Conservation (phyloP, 2,888 invertebrate genomes). For the Rambutsinella grinnellia region DNA sequence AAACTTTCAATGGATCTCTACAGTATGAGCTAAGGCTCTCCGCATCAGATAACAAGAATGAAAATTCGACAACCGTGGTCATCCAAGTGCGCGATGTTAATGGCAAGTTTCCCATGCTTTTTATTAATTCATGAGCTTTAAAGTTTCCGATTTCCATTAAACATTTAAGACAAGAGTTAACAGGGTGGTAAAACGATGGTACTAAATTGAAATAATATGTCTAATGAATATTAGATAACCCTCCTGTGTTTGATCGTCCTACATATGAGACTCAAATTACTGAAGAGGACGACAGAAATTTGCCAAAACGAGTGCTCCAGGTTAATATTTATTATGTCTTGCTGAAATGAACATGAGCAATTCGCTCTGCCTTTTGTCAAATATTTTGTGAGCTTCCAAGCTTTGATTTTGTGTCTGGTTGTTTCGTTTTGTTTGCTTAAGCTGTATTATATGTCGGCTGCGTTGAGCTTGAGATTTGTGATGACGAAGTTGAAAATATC, state of each 20-base stretch:
- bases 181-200: neutral
- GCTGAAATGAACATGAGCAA: too few species aligned
- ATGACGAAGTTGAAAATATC: too few species aligned
- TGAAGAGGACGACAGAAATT: slow-evolving; percentile 93
- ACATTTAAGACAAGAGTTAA: too few species aligned
- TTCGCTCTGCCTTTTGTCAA: too few species aligned
- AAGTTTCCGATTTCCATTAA: neutral
- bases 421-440: too few species aligned
- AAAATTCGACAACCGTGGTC: slow-evolving; percentile 96
- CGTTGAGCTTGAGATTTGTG: too few species aligned
- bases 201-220: slow-evolving; percentile 11
- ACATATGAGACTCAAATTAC: slow-evolving; percentile 96
- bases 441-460: too few species aligned
- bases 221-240: slow-evolving; percentile 58
- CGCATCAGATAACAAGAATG: slow-evolving; percentile 95
- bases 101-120: slow-evolving; percentile 76
- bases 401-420: too few species aligned
- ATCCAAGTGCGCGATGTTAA: slow-evolving; percentile 98
- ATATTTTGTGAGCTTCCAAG: too few species aligned
- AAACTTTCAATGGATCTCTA: neutral
- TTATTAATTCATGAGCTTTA: neutral
- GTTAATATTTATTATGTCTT: too few species aligned
- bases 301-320: slow-evolving; percentile 94
- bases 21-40: slow-evolving; percentile 95
- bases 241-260: slow-evolving; percentile 92